phyloP scores from a whole-genome alignment of 2,113 vertebrate species.

The Neolamprologus kungweensis region DNA sequence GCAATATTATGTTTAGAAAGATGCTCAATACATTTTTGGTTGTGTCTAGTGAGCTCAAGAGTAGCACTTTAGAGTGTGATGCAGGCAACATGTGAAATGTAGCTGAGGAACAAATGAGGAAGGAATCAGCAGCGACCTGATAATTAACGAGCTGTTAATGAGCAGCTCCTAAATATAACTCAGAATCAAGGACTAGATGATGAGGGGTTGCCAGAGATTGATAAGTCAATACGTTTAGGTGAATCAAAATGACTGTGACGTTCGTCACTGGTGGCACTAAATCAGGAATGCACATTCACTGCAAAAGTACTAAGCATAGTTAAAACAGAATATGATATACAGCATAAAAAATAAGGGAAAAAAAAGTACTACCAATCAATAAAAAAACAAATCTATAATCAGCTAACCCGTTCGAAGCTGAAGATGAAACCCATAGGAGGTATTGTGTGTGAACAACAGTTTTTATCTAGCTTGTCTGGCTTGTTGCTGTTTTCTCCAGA shows the following conservation, averaged over 20 bases:
- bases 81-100: not conserved
- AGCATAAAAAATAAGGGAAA: not conserved
- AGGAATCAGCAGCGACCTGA: not conserved
- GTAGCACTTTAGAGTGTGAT: not conserved
- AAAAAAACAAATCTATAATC: not conserved
- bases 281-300: not conserved
- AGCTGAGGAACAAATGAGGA: not conserved
- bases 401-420: not conserved
- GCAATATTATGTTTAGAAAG: not conserved
- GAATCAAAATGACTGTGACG: not conserved
- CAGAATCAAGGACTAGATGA: not conserved
- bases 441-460: not conserved
- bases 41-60: not conserved
- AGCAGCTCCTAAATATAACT: not conserved
- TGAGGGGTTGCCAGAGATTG: not conserved
- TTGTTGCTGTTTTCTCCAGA: constrained; percentile 5
- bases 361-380: not conserved
- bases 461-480: constrained; percentile 6
- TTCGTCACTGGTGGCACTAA: not conserved
- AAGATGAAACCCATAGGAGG: not conserved
- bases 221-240: not conserved
- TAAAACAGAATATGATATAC: not conserved
- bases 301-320: not conserved
- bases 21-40: not conserved
- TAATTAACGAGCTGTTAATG: not conserved